phyloP scores from a whole-genome alignment of 2,888 invertebrate species.

The Trissolcus brochymenae region DNA sequence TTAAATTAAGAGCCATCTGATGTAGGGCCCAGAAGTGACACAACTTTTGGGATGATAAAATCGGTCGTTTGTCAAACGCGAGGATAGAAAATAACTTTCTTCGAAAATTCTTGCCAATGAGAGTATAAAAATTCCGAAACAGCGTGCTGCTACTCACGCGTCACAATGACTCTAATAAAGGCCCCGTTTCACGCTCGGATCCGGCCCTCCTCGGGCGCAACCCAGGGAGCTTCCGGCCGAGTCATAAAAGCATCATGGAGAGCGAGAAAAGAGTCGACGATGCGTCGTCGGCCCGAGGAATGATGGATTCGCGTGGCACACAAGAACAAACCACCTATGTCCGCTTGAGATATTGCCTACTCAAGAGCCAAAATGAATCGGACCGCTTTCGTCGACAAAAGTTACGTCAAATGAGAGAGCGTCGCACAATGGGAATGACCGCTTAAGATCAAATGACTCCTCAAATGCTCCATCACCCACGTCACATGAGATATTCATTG shows the following conservation, averaged over 20 bases:
- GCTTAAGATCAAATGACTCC: slow-evolving; percentile 35
- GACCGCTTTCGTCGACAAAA: slow-evolving; percentile 15
- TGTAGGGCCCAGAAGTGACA: slow-evolving; percentile 38
- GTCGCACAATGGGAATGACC: slow-evolving; percentile 18
- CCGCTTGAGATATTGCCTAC: slow-evolving; percentile 27
- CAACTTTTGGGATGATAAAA: slow-evolving; percentile 46
- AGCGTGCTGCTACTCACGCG: slow-evolving; percentile 67
- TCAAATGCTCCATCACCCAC: slow-evolving; percentile 32
- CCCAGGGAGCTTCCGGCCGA: slow-evolving; percentile 67
- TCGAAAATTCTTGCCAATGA: slow-evolving; percentile 29
- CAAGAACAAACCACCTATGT: slow-evolving; percentile 53
- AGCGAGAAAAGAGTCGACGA: slow-evolving; percentile 55
- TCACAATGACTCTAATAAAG: slow-evolving; percentile 69
- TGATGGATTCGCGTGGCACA: slow-evolving; percentile 53
- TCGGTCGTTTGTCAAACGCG: slow-evolving; percentile 47
- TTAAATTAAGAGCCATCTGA: slow-evolving; percentile 25
- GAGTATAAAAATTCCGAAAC: slow-evolving; percentile 46
- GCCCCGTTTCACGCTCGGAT: slow-evolving; percentile 68
- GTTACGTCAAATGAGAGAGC: slow-evolving; percentile 20
- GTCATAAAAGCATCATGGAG: slow-evolving; percentile 69
- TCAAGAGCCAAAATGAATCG: slow-evolving; percentile 29
- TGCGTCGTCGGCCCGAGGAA: slow-evolving; percentile 40
- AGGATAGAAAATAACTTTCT: slow-evolving; percentile 38
- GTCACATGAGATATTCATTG: slow-evolving; percentile 19
- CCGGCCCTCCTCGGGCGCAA: slow-evolving; percentile 65